Evolutionary conservation across 2,888 invertebrate species (phyloP), one percentile per base, ranked within the genome.

Genomic region (Oconnorella tubifera): DNA sequence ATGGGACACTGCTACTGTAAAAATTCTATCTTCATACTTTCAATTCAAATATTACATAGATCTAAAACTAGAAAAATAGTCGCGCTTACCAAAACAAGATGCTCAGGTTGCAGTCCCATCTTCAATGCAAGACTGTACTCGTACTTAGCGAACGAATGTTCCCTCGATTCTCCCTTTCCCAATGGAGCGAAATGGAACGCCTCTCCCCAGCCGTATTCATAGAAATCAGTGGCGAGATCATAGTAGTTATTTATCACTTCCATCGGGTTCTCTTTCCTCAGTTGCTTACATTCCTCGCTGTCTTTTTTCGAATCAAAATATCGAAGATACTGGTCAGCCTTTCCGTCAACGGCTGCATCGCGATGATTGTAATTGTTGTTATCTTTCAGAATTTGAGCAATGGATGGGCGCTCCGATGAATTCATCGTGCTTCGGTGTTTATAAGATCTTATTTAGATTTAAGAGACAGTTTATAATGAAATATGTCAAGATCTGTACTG

Each of bases 201-300:
- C 56, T 70, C 65, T 1, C 71, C 70, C 71, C 71, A 71, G 33
- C 71, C 71, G 28, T 71, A 71, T 62, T 71, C 71, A 55, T 65
- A 71, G 65, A 71, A 71, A 58, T 71, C 71, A 1, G 71, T 71
- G 27, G 63, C 66, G 29, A 71, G n/a, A 58, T 70, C 68, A 32
- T 71, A 71, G 59, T 66, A 71, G 48, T 59, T 29, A 23, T 56
- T 64, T 10, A 62, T 55, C 29, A 69, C 53, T 10, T 57, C 57
- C 19, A 32, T 50, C 10, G 58, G 32, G 23, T 67, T 31, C 50
- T 61, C 56, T n/a, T 33, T 28, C 32, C 63, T 31, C 40, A 48
- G 4, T 2, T 2, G n/a, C 0, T n/a, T 55, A 2, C 25, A 19
- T 25, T 55, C 55, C n/a, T 60, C 49, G 10, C 61, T 60, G 19